Base-by-base conservation (phyloP, 2,888 invertebrate genomes). In the Encarsia formosa region DNA sequence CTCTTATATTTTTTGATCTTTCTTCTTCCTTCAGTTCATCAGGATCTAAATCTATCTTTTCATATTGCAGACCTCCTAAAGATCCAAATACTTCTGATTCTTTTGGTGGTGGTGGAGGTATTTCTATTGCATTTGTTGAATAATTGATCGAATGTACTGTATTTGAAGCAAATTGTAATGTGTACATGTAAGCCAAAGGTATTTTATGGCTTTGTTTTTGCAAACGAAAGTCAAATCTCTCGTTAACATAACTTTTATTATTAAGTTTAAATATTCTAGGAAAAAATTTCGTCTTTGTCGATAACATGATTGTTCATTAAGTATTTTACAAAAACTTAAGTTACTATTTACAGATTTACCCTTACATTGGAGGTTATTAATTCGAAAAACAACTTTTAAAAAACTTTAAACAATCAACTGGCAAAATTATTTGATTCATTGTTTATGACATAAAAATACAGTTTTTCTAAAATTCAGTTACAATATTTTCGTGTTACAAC, bases 21-120 rank as follows among this genome's bases (percentile, higher is more conserved):
- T 72, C 68, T 23, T 69, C 68, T 11, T 62, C 52, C 41, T 49
- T 31, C 8, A 41, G 32, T 44, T 59, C 32, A 40, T 73, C 72
- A 5, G 50, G 56, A 43, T 71, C 69, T 61, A 71, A 58, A 32
- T 63, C 55, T 13, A 63, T 34, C 45, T 26, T 57, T 20, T 67
- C 63, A 44, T 61, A 66, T 4, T 63, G 58, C 19, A 52, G 45
- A 38, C 56, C 59, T 5, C 63, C 58, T 8, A 70, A 32, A 2
- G 61, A 57, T 22, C 71, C 71, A 54, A 71, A 71, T 13, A 62
- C 32, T n/a, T 59, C 47, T 8, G 34, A 29, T 37, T 52, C 45
- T 32, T 26, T 3, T 23, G 37, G 29, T 8, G 34, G 26, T 24
- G 13, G 18, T n/a, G 18, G 5, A 19, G 45, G 39, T 11, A 49